A percentile compares a stretch with the other conserved stretches of the same genome.
These are phyloP conservation scores for Nebria brevicollis DNA, from an alignment of 2,888 invertebrate genomes.

Conservation along the genomic window DNA sequence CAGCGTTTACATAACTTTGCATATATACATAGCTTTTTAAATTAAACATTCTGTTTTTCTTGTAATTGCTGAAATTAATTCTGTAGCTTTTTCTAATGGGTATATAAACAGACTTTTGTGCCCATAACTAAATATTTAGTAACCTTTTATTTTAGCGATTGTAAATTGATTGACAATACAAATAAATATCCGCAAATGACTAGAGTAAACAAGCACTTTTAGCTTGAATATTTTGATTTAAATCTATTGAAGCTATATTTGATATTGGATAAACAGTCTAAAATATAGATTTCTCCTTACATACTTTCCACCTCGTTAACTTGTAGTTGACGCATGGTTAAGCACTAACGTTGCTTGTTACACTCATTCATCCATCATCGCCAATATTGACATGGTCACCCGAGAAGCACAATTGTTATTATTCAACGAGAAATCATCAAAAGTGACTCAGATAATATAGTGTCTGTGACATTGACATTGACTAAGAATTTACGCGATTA, in stretches of 20 bases:
- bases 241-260: not conserved
- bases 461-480: constrained; percentile 48
- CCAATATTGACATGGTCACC: not conserved
- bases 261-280: not conserved
- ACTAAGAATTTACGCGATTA: constrained; percentile 22
- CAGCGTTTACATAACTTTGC: too few species aligned
- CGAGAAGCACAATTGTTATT: not conserved
- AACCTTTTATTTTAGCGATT: too few species aligned
- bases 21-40: too few species aligned
- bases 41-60: too few species aligned
- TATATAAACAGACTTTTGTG: too few species aligned
- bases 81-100: too few species aligned
- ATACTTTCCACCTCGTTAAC: not conserved
- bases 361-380: not conserved
- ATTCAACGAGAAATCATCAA: not conserved
- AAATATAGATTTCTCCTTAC: not conserved
- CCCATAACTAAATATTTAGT: too few species aligned
- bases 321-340: not conserved
- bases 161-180: too few species aligned
- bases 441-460: constrained; percentile 23
- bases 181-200: not conserved
- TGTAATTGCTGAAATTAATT: too few species aligned
- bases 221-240: not conserved
- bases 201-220: too few species aligned
- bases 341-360: not conserved